phyloP scores from a whole-genome alignment of 1,140 invertebrate genomes.

The Apis cerana region DNA sequence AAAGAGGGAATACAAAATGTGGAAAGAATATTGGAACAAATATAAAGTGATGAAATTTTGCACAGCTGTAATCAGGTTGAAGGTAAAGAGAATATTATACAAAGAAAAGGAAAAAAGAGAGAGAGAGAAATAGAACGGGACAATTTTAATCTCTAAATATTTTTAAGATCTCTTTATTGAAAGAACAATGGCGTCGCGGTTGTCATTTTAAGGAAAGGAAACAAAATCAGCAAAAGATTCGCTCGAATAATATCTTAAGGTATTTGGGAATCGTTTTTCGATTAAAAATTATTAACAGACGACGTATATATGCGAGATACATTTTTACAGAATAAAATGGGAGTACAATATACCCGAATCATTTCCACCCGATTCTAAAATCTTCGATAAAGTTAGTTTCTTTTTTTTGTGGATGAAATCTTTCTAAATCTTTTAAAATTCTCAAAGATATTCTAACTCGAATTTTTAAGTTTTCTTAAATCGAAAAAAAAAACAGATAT shows the following conservation, averaged over 20 bases:
- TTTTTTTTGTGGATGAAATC: too few relatives aligned
- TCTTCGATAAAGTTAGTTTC: conserved; percentile 32
- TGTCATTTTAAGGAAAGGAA: conserved; percentile 27
- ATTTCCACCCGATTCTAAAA: not conserved
- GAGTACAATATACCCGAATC: not conserved
- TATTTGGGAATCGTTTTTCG: not conserved
- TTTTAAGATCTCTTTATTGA: not conserved
- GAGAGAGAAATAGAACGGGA: not conserved
- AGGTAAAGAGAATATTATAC: not conserved
- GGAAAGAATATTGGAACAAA: not conserved
- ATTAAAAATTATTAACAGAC: not conserved
- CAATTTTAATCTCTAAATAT: not conserved
- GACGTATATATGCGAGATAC: too few relatives aligned
- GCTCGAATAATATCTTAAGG: not conserved
- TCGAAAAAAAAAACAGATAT: not conserved
- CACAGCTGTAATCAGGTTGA: not conserved
- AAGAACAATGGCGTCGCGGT: not conserved
- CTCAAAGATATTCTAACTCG: not conserved
- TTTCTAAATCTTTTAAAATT: not conserved
- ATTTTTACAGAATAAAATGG: conserved; percentile 3
- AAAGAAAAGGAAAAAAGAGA: rapidly evolving
- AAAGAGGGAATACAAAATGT: not conserved
- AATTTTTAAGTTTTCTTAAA: too few relatives aligned
- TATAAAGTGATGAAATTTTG: not conserved
- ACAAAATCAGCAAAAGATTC: not conserved